phyloP scores from a whole-genome alignment of 2,113 vertebrate species.

The Sminthopsis crassicaudata region DNA sequence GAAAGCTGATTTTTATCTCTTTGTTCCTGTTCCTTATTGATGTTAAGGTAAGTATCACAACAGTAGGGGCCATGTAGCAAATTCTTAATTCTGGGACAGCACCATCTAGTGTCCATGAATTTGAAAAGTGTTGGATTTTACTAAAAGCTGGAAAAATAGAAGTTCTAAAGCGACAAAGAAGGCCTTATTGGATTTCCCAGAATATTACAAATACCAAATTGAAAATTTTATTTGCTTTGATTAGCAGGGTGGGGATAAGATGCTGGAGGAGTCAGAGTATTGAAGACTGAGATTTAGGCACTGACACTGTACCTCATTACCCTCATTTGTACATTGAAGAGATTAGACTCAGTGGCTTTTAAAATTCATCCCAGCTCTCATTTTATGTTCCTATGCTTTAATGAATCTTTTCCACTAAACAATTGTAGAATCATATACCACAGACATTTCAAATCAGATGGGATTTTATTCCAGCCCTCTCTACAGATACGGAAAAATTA shows the following conservation, averaged over 20 bases:
- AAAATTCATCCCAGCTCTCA: not conserved
- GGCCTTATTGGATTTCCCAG: constrained; percentile 67
- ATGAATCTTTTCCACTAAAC: not conserved
- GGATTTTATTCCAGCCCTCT: not conserved
- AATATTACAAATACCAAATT: constrained; percentile 44
- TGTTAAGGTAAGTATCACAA: fast-evolving
- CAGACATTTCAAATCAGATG: not conserved
- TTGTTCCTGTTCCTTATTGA: not conserved
- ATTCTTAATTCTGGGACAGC: constrained; percentile 73
- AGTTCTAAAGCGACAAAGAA: constrained; percentile 73
- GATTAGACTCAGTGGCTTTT: not conserved
- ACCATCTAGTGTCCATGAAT: constrained; percentile 78
- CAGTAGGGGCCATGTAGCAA: not conserved
- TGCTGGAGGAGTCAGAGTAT: not conserved
- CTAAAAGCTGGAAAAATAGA: constrained; percentile 28
- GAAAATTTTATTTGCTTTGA: constrained; percentile 52
- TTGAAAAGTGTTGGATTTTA: constrained; percentile 27
- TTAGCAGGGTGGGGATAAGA: not conserved
- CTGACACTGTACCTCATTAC: not conserved
- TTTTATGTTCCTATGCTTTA: not conserved
- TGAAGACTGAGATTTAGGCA: not conserved
- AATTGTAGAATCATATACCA: not conserved
- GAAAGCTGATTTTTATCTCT: not conserved
- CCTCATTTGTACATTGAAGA: not conserved
- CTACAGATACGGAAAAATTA: not conserved